Percentiles rank a stretch among this genome's conserved stretches.
Conservation (phyloP, 1,140 invertebrate genomes). For the Kradibia gibbosae region DNA sequence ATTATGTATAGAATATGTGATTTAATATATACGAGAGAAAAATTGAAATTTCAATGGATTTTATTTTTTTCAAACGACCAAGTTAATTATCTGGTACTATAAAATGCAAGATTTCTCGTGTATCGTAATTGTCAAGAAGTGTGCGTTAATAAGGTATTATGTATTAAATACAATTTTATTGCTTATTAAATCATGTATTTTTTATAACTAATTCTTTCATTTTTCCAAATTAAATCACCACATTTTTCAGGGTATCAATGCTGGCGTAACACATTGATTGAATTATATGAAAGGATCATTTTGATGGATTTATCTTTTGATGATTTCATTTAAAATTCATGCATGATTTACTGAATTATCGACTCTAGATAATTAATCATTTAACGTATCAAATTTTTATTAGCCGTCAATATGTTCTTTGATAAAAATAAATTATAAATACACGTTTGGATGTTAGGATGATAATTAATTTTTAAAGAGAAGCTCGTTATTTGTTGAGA, state of each 20-base stretch:
- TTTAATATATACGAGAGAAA: background rate
- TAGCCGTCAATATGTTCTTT: background rate
- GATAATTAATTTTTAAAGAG: background rate
- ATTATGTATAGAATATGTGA: background rate
- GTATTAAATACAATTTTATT: background rate
- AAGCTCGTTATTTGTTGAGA: background rate
- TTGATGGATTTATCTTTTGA: background rate
- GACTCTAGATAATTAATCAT: background rate
- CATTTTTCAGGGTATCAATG: background rate
- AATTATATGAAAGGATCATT: background rate
- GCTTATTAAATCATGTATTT: background rate
- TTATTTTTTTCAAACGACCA: background rate
- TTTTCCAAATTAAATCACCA: background rate
- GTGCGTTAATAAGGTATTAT: background rate
- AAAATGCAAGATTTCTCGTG: background rate
- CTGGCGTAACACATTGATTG: background rate
- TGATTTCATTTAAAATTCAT: background rate
- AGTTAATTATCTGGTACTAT: background rate
- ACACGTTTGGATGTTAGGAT: background rate
- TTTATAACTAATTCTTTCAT: background rate
- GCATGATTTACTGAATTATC: background rate
- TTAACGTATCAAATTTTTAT: background rate
- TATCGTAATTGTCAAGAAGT: background rate
- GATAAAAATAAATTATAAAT: background rate
- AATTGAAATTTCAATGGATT: background rate